phyloP scores from a whole-genome alignment of 2,888 invertebrate species.

The Brachyptera putata region DNA sequence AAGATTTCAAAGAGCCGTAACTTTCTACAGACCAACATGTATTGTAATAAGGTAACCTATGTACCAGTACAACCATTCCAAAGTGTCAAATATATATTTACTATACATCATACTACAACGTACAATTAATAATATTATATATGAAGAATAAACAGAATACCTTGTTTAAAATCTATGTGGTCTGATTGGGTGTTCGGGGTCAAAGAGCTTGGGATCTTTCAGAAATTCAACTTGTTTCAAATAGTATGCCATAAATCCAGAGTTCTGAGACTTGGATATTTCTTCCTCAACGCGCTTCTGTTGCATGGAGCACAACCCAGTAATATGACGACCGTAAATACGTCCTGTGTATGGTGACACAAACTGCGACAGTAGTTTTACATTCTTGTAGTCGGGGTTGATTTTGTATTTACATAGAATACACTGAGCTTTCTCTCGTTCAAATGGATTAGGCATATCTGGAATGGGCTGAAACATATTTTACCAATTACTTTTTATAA shows the following conservation, averaged over 20 bases:
- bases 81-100: neutral
- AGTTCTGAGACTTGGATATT: constrained; percentile 68
- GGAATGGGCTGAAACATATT: constrained; percentile 46
- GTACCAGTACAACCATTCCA: too few species aligned
- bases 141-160: neutral
- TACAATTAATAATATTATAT: neutral
- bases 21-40: too few species aligned
- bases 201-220: constrained; percentile 86
- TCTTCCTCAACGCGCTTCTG: constrained; percentile 70
- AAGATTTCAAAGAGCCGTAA: constrained; percentile 4
- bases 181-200: constrained; percentile 77
- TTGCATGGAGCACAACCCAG: constrained; percentile 82
- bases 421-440: constrained; percentile 66
- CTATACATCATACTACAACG: neutral
- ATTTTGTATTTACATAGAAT: constrained; percentile 79
- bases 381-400: constrained; percentile 87
- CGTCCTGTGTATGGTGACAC: constrained; percentile 92
- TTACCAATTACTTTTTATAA: too few species aligned
- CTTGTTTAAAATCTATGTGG: constrained; percentile 66
- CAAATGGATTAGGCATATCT: constrained; percentile 75
- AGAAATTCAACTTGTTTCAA: constrained; percentile 75
- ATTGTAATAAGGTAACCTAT: too few species aligned
- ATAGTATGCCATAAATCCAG: constrained; percentile 75
- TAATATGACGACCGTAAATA: constrained; percentile 88
- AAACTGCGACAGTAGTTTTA: constrained; percentile 87